A percentile compares a stretch with the other conserved stretches of the same genome.
These are phyloP conservation scores for Mirza zaza DNA, from an alignment of 2,113 vertebrate genomes.

Conservation along the genomic window DNA sequence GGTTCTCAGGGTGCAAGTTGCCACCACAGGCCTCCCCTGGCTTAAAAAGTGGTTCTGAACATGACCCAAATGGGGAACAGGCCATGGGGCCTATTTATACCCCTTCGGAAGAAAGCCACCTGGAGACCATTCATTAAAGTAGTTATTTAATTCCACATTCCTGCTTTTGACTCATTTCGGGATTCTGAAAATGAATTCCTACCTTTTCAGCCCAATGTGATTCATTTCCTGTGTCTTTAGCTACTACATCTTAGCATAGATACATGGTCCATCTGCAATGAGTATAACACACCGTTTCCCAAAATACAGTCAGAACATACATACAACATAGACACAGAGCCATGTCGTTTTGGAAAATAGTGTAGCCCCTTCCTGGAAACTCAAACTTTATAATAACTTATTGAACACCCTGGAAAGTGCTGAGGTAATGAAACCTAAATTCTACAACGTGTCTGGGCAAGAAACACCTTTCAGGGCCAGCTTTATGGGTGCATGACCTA, in stretches of 20 bases:
- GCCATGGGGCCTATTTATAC: fast-evolving
- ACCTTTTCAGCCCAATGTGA: not conserved
- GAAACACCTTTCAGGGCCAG: not conserved
- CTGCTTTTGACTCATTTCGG: not conserved
- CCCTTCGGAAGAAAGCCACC: not conserved
- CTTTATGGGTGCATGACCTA: fast-evolving
- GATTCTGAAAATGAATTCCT: not conserved
- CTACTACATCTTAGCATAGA: not conserved
- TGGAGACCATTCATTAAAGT: not conserved
- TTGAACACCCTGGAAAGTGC: not conserved
- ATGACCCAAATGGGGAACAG: fast-evolving
- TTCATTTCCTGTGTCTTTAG: not conserved
- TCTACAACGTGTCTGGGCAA: not conserved
- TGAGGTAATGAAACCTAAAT: not conserved
- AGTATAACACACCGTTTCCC: not conserved
- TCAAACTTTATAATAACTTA: too few species aligned
- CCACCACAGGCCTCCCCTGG: not conserved
- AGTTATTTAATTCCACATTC: not conserved
- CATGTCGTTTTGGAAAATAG: not conserved
- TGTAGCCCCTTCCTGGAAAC: not conserved
- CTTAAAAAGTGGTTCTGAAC: not conserved
- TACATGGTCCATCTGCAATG: fast-evolving
- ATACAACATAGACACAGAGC: not conserved
- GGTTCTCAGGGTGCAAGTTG: not conserved
- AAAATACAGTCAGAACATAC: not conserved